A percentile compares a stretch with the other conserved stretches of the same genome.
phyloP scores from a whole-genome alignment of 2,888 invertebrate genomes.

The Dryadula phaetusa region DNA sequence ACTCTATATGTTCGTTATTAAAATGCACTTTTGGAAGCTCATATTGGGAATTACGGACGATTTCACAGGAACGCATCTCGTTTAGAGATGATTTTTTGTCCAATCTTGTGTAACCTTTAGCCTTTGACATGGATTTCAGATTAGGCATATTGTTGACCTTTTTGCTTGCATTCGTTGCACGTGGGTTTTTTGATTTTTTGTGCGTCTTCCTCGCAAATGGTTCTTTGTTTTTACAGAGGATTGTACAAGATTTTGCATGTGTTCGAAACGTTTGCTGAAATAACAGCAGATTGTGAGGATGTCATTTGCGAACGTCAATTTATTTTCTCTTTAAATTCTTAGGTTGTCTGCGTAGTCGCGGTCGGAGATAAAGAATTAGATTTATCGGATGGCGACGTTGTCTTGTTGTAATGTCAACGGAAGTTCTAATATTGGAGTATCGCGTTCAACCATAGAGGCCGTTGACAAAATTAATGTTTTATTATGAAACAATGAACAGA shows the following conservation, averaged over 20 bases:
- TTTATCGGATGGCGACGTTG: conserved; percentile 55
- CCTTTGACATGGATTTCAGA: conserved; percentile 84
- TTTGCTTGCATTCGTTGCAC: conserved; percentile 77
- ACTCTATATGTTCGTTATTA: conserved; percentile 55
- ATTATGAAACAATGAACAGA: conserved; percentile 82
- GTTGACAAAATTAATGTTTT: conserved; percentile 82
- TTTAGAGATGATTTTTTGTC: conserved; percentile 78
- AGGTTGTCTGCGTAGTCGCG: conserved; percentile 41
- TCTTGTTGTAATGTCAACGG: conserved; percentile 66
- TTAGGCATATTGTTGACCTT: conserved; percentile 84
- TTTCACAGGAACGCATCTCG: conserved; percentile 67
- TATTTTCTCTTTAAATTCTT: conserved; percentile 56
- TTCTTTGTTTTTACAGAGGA: conserved; percentile 71
- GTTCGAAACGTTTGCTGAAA: conserved; percentile 56
- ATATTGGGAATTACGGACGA: conserved; percentile 64
- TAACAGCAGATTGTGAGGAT: conserved; percentile 49
- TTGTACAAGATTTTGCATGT: conserved; percentile 73
- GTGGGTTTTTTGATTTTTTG: conserved; percentile 76
- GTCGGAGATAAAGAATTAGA: conserved; percentile 55
- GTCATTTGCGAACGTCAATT: conserved; percentile 57
- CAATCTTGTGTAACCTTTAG: conserved; percentile 83
- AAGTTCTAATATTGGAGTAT: conserved; percentile 77
- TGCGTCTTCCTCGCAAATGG: conserved; percentile 57
- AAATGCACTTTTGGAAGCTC: conserved; percentile 54
- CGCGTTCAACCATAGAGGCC: conserved; percentile 66